Percentiles rank a stretch among this genome's conserved stretches.
Evolutionary conservation across 2,797 vertebrate species (phyloP).

Genomic region (Parauchenoglanis ngamensis): DNA sequence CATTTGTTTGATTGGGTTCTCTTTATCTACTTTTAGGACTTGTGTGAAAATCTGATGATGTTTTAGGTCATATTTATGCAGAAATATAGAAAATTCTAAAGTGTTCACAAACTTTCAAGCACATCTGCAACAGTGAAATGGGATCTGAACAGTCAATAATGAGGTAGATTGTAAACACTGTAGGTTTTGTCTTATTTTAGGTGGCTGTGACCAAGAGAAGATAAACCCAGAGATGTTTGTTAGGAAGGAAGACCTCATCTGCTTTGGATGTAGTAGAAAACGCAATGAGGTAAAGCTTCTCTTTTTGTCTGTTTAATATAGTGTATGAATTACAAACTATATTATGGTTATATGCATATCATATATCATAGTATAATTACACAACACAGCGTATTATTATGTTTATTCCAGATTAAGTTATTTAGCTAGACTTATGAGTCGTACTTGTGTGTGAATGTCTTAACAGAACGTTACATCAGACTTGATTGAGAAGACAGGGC

Average conservation of each 20-base stretch:
- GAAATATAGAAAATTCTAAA: too few species aligned
- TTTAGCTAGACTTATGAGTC: not conserved
- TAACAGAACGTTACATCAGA: conserved; percentile 45
- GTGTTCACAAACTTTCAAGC: too few species aligned
- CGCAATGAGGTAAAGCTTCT: conserved; percentile 65
- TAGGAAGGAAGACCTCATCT: conserved; percentile 69
- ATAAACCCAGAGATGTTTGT: conserved; percentile 71
- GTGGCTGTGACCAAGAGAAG: conserved; percentile 75
- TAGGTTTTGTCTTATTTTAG: conserved; percentile 56
- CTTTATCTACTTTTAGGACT: too few species aligned
- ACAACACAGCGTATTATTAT: not conserved
- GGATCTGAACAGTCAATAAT: not conserved
- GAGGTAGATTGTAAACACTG: not conserved
- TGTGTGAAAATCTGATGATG: too few species aligned
- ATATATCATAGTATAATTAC: not conserved
- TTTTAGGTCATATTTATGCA: too few species aligned
- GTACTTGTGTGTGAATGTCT: conserved; percentile 10
- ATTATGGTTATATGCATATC: too few species aligned
- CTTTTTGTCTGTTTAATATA: not conserved
- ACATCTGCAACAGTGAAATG: not conserved
- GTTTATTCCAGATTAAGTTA: not conserved
- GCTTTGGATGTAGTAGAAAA: conserved; percentile 60
- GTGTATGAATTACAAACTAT: not conserved
- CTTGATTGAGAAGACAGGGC: conserved; percentile 56
- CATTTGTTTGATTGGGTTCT: too few species aligned